Conservation (phyloP, 92 coral and sea anemone genomes). For the Parazoanthus darwini region DNA sequence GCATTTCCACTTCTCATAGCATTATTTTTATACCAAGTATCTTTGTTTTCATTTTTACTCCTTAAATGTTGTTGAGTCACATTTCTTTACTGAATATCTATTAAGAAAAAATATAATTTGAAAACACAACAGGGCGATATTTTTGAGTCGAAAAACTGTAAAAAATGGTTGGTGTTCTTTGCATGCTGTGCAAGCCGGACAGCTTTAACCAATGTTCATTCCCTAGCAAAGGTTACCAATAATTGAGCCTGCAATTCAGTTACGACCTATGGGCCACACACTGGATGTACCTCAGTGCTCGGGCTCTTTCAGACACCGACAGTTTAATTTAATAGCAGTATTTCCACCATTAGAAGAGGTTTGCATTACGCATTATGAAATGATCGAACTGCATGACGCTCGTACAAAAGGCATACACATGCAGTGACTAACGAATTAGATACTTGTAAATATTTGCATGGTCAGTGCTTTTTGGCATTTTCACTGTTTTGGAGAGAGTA, state of each 20-base stretch:
- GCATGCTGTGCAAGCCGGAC: background rate
- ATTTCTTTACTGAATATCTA: too few species aligned
- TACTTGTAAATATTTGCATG: background rate
- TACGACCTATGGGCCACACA: conserved; percentile 3
- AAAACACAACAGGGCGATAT: background rate
- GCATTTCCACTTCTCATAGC: too few species aligned
- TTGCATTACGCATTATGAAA: background rate
- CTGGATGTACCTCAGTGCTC: background rate
- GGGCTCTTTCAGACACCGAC: background rate
- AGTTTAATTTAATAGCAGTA: background rate
- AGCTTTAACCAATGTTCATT: background rate
- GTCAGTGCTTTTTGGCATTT: background rate
- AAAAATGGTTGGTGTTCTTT: background rate
- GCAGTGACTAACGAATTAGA: background rate
- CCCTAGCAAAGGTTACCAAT: background rate
- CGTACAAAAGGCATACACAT: background rate
- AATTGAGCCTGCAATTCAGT: conserved; percentile 7
- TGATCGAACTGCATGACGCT: background rate
- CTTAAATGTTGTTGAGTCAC: too few species aligned
- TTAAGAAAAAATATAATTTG: too few species aligned
- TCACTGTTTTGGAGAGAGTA: background rate
- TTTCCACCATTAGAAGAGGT: background rate
- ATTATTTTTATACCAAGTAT: too few species aligned
- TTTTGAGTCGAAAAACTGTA: background rate
- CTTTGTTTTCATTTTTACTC: too few species aligned